These are phyloP conservation scores for Rattus rattus DNA, from an alignment of 2,113 vertebrate species.

Conservation along the genomic window DNA sequence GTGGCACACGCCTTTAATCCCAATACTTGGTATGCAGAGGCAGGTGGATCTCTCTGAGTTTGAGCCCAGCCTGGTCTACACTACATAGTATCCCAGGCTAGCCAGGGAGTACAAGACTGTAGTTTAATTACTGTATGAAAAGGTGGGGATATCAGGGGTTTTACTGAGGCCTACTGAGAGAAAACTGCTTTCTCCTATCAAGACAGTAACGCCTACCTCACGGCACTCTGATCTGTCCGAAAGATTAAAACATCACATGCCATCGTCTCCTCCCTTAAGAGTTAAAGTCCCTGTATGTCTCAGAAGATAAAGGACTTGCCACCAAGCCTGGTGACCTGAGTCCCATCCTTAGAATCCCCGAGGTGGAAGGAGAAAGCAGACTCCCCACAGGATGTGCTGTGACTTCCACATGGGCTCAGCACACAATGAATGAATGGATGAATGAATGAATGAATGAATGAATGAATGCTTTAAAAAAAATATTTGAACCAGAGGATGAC, in stretches of 20 bases:
- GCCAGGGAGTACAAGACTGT: not conserved
- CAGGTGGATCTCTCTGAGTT: not conserved
- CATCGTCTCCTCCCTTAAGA: not conserved
- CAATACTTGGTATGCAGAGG: not conserved
- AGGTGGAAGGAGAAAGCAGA: not conserved
- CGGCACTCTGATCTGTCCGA: not conserved
- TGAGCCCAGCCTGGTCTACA: not conserved
- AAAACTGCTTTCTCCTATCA: not conserved
- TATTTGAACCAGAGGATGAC: not conserved
- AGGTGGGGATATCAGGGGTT: not conserved
- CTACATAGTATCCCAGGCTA: not conserved
- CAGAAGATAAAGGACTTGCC: not conserved
- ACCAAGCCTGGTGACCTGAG: too few relatives aligned
- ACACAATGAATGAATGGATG: not conserved
- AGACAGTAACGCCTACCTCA: not conserved
- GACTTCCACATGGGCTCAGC: not conserved
- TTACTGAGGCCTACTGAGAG: not conserved
- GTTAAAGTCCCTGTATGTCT: not conserved
- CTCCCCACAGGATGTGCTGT: not conserved
- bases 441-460: too few relatives aligned
- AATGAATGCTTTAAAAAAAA: not conserved
- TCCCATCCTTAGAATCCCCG: not conserved
- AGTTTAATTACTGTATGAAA: not conserved
- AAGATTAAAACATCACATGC: not conserved
- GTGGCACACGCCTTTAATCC: not conserved